Base-by-base conservation (phyloP, 2,888 invertebrate species). In the Sacculina carcini region DNA sequence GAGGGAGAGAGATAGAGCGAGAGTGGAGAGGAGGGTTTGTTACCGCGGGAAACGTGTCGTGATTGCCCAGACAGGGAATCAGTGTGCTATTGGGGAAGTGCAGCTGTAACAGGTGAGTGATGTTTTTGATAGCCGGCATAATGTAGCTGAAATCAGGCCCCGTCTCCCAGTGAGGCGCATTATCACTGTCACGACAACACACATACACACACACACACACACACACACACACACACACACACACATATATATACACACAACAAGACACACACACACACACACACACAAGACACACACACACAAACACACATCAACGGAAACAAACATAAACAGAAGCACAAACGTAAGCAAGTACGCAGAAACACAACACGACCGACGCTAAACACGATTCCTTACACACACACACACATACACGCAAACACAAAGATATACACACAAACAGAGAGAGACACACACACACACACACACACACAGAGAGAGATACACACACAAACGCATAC, bases 31-130 rank as follows among this genome's bases (percentile, higher is more conserved):
- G 28, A 9, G 6, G 10, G 3, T 9, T 6, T n/a, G 29, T 24
- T 12, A 56, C 56, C 53, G 55, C 52, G 21, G 58, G 58, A 16
- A 53, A 56, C 12, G 53, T 54, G 50, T 58, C 58, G 53, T 58
- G 58, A 36, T 58, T 58, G 34, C 58, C 58, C 39, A 58, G 53
- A 16, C 50, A 56, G 31, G 58, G 58, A 16, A 56, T 52, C 19
- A 58, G 53, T 3, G 57, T 50, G 14, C 55, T 28, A 10, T 36
- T 28, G 5, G 54, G 56, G 44, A 58, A 58, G 24, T 52, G 29
- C 12, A 40, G 46, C 9, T 28, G 23, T 16, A 58, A 39, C 46
- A 56, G 46, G 2, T 24, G 19, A 12, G 57, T 56, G 32, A 57
- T 52, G 44, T 57, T 57, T 16, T 44, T 52, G 7, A 58, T 16